Evolutionary conservation across 2,888 invertebrate genomes (phyloP).

Genomic region (Amphipyra tragopoginis): DNA sequence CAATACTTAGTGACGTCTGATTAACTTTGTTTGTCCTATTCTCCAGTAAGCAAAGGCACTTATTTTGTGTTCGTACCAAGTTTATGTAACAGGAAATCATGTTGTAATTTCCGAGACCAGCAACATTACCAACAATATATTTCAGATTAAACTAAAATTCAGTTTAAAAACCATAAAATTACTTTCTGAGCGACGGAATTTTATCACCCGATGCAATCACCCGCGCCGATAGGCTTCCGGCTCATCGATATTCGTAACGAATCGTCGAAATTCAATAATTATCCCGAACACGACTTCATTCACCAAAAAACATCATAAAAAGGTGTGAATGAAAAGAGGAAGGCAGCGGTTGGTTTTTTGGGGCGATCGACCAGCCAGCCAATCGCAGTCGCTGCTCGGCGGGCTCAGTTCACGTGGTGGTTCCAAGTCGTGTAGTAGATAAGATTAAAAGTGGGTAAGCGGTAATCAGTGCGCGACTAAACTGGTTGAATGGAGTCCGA

Average conservation of each 20-base stretch:
- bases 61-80: too few species aligned
- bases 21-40: constrained; percentile 1
- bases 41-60: too few species aligned
- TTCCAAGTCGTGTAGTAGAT: constrained; percentile 82
- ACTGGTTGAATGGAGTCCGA: constrained; percentile 85
- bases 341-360: constrained; percentile 84
- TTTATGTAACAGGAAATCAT: not conserved
- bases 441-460: constrained; percentile 84
- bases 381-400: constrained; percentile 64
- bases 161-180: constrained; percentile 88
- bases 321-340: constrained; percentile 89
- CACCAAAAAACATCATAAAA: constrained; percentile 86
- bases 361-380: constrained; percentile 65
- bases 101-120: constrained; percentile 19
- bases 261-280: constrained; percentile 90
- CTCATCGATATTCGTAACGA: constrained; percentile 90
- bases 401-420: constrained; percentile 72
- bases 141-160: constrained; percentile 74
- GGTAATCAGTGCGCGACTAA: constrained; percentile 88
- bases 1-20: constrained; percentile 7
- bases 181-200: constrained; percentile 84
- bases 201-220: constrained; percentile 85
- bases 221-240: constrained; percentile 87
- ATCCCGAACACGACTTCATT: constrained; percentile 90
- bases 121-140: constrained; percentile 57